These are phyloP conservation scores for Lochmaea capreae DNA, from an alignment of 2,888 invertebrate species.

Conservation along the genomic window DNA sequence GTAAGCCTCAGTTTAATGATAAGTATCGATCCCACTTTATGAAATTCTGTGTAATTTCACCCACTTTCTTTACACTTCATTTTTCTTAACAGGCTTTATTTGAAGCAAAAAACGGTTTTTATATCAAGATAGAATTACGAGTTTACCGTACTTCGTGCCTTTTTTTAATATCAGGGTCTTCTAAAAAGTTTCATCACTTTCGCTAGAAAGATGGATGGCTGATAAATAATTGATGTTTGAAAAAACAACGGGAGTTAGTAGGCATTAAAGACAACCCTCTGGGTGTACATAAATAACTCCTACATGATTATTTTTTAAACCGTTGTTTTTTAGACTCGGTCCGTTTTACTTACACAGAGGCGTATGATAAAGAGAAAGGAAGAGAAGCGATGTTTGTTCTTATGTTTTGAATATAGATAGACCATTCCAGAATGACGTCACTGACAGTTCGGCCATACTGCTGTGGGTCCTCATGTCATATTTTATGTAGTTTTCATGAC, in stretches of 20 bases:
- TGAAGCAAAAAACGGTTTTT: conserved; percentile 3
- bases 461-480: too few species aligned
- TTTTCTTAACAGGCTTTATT: neutral
- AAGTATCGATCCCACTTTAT: neutral
- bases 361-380: neutral
- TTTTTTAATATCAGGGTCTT: conserved; percentile 19
- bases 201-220: conserved; percentile 17
- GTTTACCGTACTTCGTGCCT: neutral
- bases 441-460: too few species aligned
- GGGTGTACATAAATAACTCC: conserved; percentile 28
- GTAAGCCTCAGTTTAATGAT: too few species aligned
- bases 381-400: too few species aligned
- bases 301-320: conserved; percentile 24
- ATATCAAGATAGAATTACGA: neutral
- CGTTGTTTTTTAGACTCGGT: conserved; percentile 1
- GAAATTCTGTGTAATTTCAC: neutral
- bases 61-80: neutral
- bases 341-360: neutral
- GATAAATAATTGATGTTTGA: conserved; percentile 30
- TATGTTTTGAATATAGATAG: too few species aligned
- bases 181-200: conserved; percentile 13
- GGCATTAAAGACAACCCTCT: conserved; percentile 21
- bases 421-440: too few species aligned
- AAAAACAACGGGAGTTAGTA: conserved; percentile 17
- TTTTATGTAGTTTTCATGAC: too few species aligned